Percentiles rank a stretch among this genome's conserved stretches.
These are phyloP conservation scores for Ceratitis capitata DNA, from an alignment of 1,140 invertebrate species.

Conservation along the genomic window DNA sequence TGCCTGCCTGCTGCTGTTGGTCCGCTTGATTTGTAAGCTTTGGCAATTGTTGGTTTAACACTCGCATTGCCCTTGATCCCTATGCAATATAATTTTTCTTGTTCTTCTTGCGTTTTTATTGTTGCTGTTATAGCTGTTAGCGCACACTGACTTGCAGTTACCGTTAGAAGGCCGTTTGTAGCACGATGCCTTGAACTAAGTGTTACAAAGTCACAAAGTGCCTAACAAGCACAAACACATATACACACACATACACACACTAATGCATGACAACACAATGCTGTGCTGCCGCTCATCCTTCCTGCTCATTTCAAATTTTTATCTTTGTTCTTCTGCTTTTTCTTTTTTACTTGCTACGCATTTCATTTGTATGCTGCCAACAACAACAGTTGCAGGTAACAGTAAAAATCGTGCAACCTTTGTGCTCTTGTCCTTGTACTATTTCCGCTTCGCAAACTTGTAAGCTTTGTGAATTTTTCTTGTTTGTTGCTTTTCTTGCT, in stretches of 20 bases:
- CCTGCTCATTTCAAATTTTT: background rate
- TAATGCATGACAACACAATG: too few relatives aligned
- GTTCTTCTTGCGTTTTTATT: background rate
- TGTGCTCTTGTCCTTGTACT: background rate
- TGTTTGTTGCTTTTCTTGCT: background rate
- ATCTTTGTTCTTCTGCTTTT: background rate
- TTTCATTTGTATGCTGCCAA: background rate
- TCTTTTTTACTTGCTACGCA: too few relatives aligned
- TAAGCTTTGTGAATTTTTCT: background rate
- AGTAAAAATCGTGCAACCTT: background rate
- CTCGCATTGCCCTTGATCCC: background rate
- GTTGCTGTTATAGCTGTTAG: background rate
- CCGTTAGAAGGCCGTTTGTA: background rate
- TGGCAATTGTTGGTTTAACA: background rate
- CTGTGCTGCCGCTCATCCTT: background rate
- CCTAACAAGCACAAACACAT: background rate
- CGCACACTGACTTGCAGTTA: background rate
- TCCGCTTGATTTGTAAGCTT: background rate
- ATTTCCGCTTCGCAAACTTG: background rate
- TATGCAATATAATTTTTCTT: background rate
- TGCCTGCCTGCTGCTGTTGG: background rate
- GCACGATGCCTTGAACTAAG: background rate
- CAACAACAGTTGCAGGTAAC: background rate
- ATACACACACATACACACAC: background rate
- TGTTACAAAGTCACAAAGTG: background rate